Base-by-base conservation (phyloP, 2,888 invertebrate species). In the Acanthosepion pharaonis region DNA sequence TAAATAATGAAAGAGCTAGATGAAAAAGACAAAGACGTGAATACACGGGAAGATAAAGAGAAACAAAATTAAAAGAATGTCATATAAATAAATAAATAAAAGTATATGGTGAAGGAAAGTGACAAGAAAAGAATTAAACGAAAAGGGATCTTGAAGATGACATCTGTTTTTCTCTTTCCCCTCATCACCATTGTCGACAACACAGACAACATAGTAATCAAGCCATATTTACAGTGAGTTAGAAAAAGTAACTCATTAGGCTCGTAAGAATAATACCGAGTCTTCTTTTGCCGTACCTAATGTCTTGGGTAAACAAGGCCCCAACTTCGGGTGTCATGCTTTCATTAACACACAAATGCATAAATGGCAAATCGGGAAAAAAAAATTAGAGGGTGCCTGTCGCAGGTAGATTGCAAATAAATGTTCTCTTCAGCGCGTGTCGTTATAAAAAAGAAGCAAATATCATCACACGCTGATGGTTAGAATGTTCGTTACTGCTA, bases 291-390 rank as follows among this genome's bases (percentile, higher is more conserved):
- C 78, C 9, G n/a, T 78, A 18, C 78, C 78, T 78, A 78, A 78
- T 78, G 78, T 78, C 78, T 78, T n/a, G 78, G n/a, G 78, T 78
- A 78, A 78, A 78, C 78, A 78, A 78, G 78, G n/a, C 11, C 78
- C n/a, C 15, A 18, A 15, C 18, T n/a, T 78, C n/a, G 78, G n/a
- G 78, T 78, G 78, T n/a, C 78, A 18, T 78, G 78, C 15, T 15
- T 78, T n/a, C n/a, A 33, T n/a, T 33, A 78, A 78, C n/a, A 78
- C 78, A 11, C n/a, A 78, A 15, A n/a, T 78, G 78, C 78, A 78
- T 15, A 78, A 78, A 78, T n/a, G 78, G 18, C 78, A n/a, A 5
- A n/a, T 5, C 33, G n/a, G 3, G 5, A 33, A 23, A 25, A 15
- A 33, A 78, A 78, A 78, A 5, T 3, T 5, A 33, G n/a, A n/a